Evolutionary conservation across 2,797 vertebrate species (phyloP).

Genomic region (Tympanoctomys barrerae): DNA sequence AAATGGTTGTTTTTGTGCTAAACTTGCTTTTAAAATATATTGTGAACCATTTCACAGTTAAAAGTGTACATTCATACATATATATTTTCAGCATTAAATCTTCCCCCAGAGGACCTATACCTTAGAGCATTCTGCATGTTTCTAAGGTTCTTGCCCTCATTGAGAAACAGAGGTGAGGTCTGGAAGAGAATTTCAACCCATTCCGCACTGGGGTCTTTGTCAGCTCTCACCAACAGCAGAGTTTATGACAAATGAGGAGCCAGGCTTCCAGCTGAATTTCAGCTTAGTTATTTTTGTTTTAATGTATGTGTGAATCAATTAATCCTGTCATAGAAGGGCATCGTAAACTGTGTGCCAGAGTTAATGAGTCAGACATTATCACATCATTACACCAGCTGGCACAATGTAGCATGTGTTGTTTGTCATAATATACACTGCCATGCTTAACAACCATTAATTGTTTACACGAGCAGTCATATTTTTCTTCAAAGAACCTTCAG

Average conservation of each 20-base stretch:
- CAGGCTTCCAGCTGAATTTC: conserved; percentile 94
- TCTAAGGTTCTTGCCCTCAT: background rate
- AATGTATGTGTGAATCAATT: conserved; percentile 99
- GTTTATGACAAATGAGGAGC: conserved; percentile 93
- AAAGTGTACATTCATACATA: background rate
- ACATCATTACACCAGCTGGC: conserved; percentile 99
- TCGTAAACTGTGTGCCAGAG: conserved; percentile 98
- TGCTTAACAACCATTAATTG: conserved; percentile 96
- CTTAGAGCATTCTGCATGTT: background rate
- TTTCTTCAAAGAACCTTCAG: conserved; percentile 92
- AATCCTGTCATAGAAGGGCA: conserved; percentile 98
- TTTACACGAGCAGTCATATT: conserved; percentile 93
- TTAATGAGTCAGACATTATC: conserved; percentile 99
- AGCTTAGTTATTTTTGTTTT: conserved; percentile 98
- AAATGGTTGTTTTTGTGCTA: background rate
- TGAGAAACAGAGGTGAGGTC: conserved; percentile 67
- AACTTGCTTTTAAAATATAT: background rate
- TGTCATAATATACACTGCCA: conserved; percentile 99
- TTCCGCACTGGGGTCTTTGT: conserved; percentile 11
- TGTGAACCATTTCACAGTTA: background rate
- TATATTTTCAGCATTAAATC: background rate
- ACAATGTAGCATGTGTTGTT: conserved; percentile 98
- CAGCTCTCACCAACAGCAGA: conserved; percentile 86
- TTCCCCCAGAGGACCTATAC: conserved; percentile 9
- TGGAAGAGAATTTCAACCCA: conserved; percentile 34